Base-by-base conservation (phyloP, 2,888 invertebrate genomes). In the Schrankia costaestrigalis region DNA sequence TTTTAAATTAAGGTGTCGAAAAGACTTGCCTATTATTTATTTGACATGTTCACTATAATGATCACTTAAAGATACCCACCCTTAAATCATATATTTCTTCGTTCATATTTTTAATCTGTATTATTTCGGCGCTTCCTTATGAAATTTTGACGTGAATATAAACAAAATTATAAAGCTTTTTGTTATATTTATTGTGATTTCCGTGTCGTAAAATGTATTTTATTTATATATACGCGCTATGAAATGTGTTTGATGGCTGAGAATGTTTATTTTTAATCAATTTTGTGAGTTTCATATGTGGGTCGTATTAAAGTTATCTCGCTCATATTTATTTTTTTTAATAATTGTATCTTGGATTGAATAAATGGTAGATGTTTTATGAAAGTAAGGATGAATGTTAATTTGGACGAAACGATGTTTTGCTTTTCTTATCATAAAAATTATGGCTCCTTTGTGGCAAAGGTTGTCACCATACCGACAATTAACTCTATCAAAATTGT, bases 131-230 rank as follows among this genome's bases (percentile, higher is more conserved):
- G 54, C 44, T 56, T 49, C 41, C 59, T 50, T 60, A 59, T 59
- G 51, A 53, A 43, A 53, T 48, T 54, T 52, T 66, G 66, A 69
- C 65, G 55, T 34, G 45, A 46, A 39, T 48, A 63, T 73, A 76
- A 71, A 73, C 71, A 72, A 51, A 56, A 52, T 45, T 47, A 44
- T 48, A 53, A 57, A 56, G 63, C 59, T 65, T 65, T 63, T 51
- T 56, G 45, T 47, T 41, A 45, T 55, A 61, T 61, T 58, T 59
- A 55, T 55, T 59, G 56, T 55, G 43, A 46, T 59, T 36, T 46
- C 56, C 37, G 29, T 27, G 31, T 35, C 41, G 31, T 55, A 39
- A 41, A 46, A 37, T 30, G 46, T 46, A 50, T 55, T 38, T 58
- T 57, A 53, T 53, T 56, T 57, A 43, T 51, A n/a, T 21, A 33